A percentile compares a stretch with the other conserved stretches of the same genome.
These are phyloP conservation scores for Drosophila subsilvestris DNA, from an alignment of 2,888 invertebrate genomes.

Conservation along the genomic window DNA sequence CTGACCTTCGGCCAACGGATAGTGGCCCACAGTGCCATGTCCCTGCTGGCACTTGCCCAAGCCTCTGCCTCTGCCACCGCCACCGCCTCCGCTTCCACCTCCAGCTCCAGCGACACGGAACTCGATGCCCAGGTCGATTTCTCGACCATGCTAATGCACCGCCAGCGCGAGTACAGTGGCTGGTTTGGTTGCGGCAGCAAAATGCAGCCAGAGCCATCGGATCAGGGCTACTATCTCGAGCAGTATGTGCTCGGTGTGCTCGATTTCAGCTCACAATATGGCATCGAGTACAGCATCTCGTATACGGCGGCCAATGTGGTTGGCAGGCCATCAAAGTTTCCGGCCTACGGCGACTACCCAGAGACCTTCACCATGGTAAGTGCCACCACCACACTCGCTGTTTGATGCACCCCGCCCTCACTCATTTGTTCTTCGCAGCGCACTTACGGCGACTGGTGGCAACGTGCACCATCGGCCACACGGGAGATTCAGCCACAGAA, in stretches of 20 bases:
- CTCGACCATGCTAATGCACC: constrained; percentile 55
- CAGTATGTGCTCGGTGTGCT: constrained; percentile 92
- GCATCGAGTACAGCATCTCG: constrained; percentile 93
- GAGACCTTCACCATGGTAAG: constrained; percentile 95
- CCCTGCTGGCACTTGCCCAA: constrained; percentile 50
- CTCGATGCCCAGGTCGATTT: constrained; percentile 73
- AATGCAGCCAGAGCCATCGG: constrained; percentile 35
- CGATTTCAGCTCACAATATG: constrained; percentile 96
- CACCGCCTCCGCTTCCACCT: neutral
- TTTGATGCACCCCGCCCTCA: neutral
- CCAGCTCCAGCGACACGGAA: constrained; percentile 52
- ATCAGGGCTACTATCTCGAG: constrained; percentile 85
- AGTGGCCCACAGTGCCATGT: constrained; percentile 47
- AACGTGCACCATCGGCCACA: constrained; percentile 89
- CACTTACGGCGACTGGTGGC: constrained; percentile 94
- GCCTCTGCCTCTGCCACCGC: neutral
- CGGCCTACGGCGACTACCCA: constrained; percentile 95
- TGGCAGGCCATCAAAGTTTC: constrained; percentile 93
- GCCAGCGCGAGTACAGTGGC: constrained; percentile 33
- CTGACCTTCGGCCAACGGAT: constrained; percentile 26
- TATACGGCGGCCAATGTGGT: constrained; percentile 94
- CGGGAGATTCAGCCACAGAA: constrained; percentile 91
- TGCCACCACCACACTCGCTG: neutral
- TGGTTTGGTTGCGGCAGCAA: constrained; percentile 48
- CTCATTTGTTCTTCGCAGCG: constrained; percentile 85